Evolutionary conservation across 2,888 invertebrate genomes (phyloP).

Genomic region (Tenthredo scrophulariae): DNA sequence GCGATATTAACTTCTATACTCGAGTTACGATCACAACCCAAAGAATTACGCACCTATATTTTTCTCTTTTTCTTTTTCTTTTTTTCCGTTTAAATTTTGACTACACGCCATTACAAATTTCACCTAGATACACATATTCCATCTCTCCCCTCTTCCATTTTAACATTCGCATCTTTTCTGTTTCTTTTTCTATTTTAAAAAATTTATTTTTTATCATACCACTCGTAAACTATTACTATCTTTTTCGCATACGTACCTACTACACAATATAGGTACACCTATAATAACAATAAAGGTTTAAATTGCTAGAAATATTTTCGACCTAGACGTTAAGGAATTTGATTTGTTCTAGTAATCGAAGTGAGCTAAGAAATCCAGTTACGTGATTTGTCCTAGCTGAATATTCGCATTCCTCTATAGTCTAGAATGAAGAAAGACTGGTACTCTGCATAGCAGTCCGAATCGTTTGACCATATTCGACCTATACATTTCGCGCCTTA

Average conservation of each 20-base stretch:
- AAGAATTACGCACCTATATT: conserved; percentile 32
- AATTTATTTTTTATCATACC: not conserved
- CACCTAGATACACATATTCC: not conserved
- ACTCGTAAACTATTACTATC: not conserved
- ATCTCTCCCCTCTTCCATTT: not conserved
- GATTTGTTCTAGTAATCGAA: not conserved
- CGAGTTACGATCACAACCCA: conserved; percentile 17
- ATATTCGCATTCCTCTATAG: conserved; percentile 15
- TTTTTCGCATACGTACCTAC: not conserved
- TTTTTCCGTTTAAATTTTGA: not conserved
- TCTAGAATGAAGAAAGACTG: not conserved
- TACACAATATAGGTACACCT: not conserved
- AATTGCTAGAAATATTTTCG: not conserved
- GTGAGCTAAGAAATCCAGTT: not conserved
- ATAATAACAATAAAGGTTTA: not conserved
- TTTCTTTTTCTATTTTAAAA: not conserved
- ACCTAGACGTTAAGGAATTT: conserved; percentile 17
- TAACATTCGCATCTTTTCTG: not conserved
- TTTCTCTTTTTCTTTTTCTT: not conserved
- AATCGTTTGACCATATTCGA: not conserved
- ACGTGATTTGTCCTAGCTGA: not conserved
- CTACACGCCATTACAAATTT: not conserved
- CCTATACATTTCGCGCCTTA: not conserved
- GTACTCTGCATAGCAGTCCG: not conserved
- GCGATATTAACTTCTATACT: conserved; percentile 45